Percentiles rank a stretch among this genome's conserved stretches.
phyloP scores from a whole-genome alignment of 2,113 vertebrate species.

The Corvus cornix region DNA sequence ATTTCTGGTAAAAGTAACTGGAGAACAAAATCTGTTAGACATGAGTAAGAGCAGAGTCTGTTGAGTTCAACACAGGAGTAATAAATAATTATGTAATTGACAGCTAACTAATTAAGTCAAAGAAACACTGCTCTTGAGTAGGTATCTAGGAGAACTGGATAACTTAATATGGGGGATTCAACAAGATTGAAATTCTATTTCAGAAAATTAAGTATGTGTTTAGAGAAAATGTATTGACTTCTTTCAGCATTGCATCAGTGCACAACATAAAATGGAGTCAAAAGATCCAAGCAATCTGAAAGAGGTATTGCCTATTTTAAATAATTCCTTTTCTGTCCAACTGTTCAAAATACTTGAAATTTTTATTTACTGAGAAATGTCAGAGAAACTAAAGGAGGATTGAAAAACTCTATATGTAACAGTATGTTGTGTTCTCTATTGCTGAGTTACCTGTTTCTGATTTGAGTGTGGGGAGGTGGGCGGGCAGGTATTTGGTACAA shows the following conservation, averaged over 20 bases:
- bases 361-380: not conserved
- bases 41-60: not conserved
- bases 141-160: not conserved
- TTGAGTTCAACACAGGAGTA: not conserved
- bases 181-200: not conserved
- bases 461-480: not conserved
- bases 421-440: not conserved
- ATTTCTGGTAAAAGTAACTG: not conserved
- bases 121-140: not conserved
- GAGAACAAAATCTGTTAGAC: not conserved
- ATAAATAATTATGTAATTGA: not conserved
- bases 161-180: not conserved
- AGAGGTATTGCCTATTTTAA: not conserved
- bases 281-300: not conserved
- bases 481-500: not conserved
- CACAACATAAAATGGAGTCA: not conserved
- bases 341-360: not conserved
- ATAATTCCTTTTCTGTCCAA: not conserved
- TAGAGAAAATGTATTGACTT: not conserved
- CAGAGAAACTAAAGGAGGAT: not conserved
- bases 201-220: not conserved
- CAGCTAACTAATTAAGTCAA: not conserved
- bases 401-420: not conserved
- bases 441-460: not conserved
- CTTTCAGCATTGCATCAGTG: not conserved